phyloP scores from a whole-genome alignment of 2,888 invertebrate genomes.

The Netelia fuscicornis region DNA sequence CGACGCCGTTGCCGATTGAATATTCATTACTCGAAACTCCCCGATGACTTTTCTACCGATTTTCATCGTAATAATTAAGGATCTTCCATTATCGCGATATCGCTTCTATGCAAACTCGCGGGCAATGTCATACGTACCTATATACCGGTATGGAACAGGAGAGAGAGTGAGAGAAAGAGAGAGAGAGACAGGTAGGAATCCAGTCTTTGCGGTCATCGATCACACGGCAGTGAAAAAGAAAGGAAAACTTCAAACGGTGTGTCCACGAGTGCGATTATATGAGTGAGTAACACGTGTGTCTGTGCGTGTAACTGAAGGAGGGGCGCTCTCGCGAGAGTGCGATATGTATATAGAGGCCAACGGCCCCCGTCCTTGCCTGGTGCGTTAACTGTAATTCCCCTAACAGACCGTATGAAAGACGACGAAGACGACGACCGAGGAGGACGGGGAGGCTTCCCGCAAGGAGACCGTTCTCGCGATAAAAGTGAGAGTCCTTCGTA shows the following conservation, averaged over 20 bases:
- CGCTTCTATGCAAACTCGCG: slow-evolving; percentile 43
- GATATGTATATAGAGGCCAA: slow-evolving; percentile 75
- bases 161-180: neutral
- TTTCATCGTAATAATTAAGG: slow-evolving; percentile 17
- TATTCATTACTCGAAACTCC: neutral
- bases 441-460: slow-evolving; percentile 75
- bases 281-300: neutral
- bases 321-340: slow-evolving; percentile 60
- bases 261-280: slow-evolving; percentile 14
- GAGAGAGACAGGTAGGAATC: slow-evolving; percentile 38
- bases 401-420: slow-evolving; percentile 77
- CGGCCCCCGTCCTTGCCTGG: slow-evolving; percentile 79
- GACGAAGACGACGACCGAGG: slow-evolving; percentile 72
- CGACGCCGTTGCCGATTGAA: slow-evolving; percentile 8
- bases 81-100: slow-evolving; percentile 30
- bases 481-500: slow-evolving; percentile 82
- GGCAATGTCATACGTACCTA: slow-evolving; percentile 24
- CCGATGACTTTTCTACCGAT: neutral
- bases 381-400: slow-evolving; percentile 79
- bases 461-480: slow-evolving; percentile 77
- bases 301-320: slow-evolving; percentile 40
- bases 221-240: slow-evolving; percentile 49
- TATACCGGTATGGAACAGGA: slow-evolving; percentile 3
- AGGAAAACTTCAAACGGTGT: slow-evolving; percentile 33
- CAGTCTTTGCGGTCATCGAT: slow-evolving; percentile 58